Base-by-base conservation (phyloP, 2,113 vertebrate genomes). In the Scomber colias region DNA sequence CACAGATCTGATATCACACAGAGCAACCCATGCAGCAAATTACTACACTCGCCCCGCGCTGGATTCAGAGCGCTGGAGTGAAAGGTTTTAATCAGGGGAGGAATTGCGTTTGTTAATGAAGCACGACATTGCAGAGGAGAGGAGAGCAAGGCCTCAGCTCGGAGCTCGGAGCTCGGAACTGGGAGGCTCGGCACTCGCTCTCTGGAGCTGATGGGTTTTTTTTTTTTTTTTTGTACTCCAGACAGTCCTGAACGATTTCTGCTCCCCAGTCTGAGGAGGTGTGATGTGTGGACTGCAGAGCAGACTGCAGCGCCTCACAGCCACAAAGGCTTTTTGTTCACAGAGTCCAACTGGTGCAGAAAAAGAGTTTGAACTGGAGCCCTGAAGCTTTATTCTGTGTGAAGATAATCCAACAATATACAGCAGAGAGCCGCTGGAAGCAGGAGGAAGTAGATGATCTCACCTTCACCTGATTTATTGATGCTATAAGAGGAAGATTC, bases 21-120 rank as follows among this genome's bases (percentile, higher is more conserved):
- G 71, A 79, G 56, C 75, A 68, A 72, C 12, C 71, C 89, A 88
- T 68, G 84, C 89, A 85, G 89, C 79, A 88, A 84, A 90, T 88
- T 82, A 72, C 84, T 84, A 84, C 86, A 84, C 82, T 88, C 78
- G 71, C 75, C 56, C 75, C 56, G 76, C n/a, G 62, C 78, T 82
- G 75, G 86, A 66, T 78, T 83, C 51, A 55, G 77, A 66, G 68
- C 71, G 10, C 35, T 60, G 54, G 12, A 82, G 81, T 77, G 71
- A 84, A 80, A 79, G 81, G 64, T 86, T 89, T 90, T 89, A 90
- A 86, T 90, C 75, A 83, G 73, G 54, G 77, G 83, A 80, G 83
- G 82, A 86, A 90, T 87, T 87, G 79, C 66, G 62, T 82, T 85
- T 55, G 72, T 80, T 88, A 82, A 90, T 87, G 82, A 87, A 86